Base-by-base conservation (phyloP, 2,888 invertebrate genomes). In the Apamea anceps region DNA sequence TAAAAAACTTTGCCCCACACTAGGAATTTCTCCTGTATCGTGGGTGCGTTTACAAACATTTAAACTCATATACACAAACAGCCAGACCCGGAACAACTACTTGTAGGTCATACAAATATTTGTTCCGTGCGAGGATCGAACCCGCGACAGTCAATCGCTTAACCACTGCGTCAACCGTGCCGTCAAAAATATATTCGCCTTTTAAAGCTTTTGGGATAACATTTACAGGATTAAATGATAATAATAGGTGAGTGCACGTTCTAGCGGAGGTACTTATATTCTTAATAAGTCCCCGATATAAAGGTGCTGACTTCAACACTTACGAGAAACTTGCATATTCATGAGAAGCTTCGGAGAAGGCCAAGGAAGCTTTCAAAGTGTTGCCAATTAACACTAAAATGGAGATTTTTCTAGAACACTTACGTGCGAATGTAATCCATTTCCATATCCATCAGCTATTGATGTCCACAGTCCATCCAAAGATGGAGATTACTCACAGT, bases 401-500 rank as follows among this genome's bases (percentile, higher is more conserved):
- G 74, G 79, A 13, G 25, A 85, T 80, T 82, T 85, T 85, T 85
- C 75, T 82, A 72, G 75, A 67, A 84, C 72, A 67, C 78, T 74
- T 77, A 77, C 62, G 76, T 76, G 75, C 45, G 75, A 86, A 84
- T 82, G 86, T 81, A 79, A 89, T 84, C 72, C 73, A 79, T 88
- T 89, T 81, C 79, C 86, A 89, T 87, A 82, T 81, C 37, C 75
- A 86, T 82, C 60, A 42, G 71, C 80, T 82, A 81, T 84, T 84
- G 89, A 91, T 91, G 75, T 77, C 83, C 82, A 71, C 65, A 62
- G 57, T 54, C 2, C 12, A 32, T 57, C 86, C 86, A 28, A 77
- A 89, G 32, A 82, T 80, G 81, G 84, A 67, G 37, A 81, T 81
- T 72, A 71, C 75, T 73, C 72, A 74, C 72, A 75, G 70, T 73